Base-by-base conservation (phyloP, 2,113 vertebrate species). In the Rafetus swinhoei region DNA sequence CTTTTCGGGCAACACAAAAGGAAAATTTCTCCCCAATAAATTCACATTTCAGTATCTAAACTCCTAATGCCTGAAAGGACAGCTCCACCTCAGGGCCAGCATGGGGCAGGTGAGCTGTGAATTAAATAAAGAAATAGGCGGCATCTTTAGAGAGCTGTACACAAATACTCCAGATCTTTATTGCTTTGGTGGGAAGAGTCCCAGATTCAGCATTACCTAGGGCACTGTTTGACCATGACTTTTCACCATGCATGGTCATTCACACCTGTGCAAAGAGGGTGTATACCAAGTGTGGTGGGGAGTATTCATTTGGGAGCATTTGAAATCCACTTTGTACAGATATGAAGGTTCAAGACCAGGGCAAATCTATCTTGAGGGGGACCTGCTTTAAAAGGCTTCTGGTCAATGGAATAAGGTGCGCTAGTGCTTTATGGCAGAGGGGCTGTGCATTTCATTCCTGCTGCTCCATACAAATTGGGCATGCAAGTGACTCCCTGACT, bases 381-480 rank as follows among this genome's bases (percentile, higher is more conserved):
- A 3, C n/a, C 65, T 35, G 18, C 32, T 35, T 72, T 77, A 77
- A 24, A 77, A 25, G 7, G 74, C 39, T 24, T 13, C 74, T 25
- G 39, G 35, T 72, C 25, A 50, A 77, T 15, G 39, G 39, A 77
- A 50, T 77, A 77, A 45, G 19, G 74, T 76, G 74, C 11, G 7
- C 21, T 76, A 45, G 39, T 3, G 25, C 39, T 77, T 77, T 50
- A 77, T 45, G 74, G 24, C 74, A 77, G 39, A 35, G 65, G 35
- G 65, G 18, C n/a, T 69, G 16, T 69, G 32, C 72, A 50, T 50
- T 50, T 77, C 45, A 12, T 50, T 13, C 65, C 62, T 9, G 1
- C 35, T 81, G 25, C 82, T 19, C 85, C 69, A 60, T 4, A 50
- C 69, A 32, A 14, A 5, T 0, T 0, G 74, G 59, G 25, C 91